Conservation (phyloP, 2,797 vertebrate genomes). For the Loriculus beryllinus region DNA sequence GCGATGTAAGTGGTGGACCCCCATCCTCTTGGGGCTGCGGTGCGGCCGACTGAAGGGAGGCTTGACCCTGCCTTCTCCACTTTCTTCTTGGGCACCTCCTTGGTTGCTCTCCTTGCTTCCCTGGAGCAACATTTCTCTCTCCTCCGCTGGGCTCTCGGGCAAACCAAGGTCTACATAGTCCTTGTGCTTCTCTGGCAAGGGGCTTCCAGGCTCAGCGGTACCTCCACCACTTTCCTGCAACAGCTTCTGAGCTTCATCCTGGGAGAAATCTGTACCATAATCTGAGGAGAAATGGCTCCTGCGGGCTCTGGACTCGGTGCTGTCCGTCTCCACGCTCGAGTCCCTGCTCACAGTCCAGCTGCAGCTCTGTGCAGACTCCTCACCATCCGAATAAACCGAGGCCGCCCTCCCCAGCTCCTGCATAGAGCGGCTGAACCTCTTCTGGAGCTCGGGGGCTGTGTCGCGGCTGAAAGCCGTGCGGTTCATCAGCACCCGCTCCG, state of each 20-base stretch:
- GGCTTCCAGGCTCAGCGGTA: constrained; percentile 66
- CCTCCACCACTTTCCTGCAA: constrained; percentile 68
- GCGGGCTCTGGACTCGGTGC: constrained; percentile 72
- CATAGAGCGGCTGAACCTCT: constrained; percentile 73
- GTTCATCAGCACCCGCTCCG: constrained; percentile 76
- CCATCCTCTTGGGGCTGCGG: constrained; percentile 96
- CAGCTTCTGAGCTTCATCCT: constrained; percentile 78
- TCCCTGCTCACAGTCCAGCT: constrained; percentile 85
- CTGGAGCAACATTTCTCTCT: constrained; percentile 79
- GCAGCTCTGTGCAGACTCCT: constrained; percentile 81
- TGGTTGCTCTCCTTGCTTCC: constrained; percentile 69
- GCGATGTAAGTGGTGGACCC: constrained; percentile 93
- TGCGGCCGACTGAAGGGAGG: constrained; percentile 77
- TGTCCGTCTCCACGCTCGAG: constrained; percentile 86
- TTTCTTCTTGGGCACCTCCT: constrained; percentile 26
- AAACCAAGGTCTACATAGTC: constrained; percentile 76
- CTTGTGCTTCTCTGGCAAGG: constrained; percentile 50
- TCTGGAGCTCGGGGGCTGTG: constrained; percentile 80
- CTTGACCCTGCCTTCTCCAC: constrained; percentile 68
- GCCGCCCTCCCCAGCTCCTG: constrained; percentile 68
- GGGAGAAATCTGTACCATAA: constrained; percentile 76
- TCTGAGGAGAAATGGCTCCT: constrained; percentile 69
- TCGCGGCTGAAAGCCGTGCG: constrained; percentile 89
- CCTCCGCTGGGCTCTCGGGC: constrained; percentile 79
- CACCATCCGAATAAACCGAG: constrained; percentile 82